A percentile compares a stretch with the other conserved stretches of the same genome.
These are phyloP conservation scores for Xestia rhomboidea DNA, from an alignment of 2,888 invertebrate genomes.

Conservation along the genomic window DNA sequence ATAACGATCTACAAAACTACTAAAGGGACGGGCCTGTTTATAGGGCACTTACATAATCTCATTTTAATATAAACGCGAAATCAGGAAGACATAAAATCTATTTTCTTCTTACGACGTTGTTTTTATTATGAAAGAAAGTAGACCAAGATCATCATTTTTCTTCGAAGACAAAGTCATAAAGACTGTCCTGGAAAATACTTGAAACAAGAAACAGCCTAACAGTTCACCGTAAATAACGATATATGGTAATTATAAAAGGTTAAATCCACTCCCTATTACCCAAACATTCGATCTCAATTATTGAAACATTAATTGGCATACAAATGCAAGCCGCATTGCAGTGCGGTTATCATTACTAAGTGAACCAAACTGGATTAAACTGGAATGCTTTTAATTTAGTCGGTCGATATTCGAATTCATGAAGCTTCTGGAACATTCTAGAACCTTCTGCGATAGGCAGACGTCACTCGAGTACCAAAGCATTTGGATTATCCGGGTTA, in stretches of 20 bases:
- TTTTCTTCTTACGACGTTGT: slow-evolving; percentile 15
- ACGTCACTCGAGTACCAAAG: slow-evolving; percentile 41
- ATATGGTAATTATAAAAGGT: neutral
- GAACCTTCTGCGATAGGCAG: slow-evolving; percentile 56
- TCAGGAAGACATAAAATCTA: slow-evolving; percentile 35
- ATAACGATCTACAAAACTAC: slow-evolving; percentile 2
- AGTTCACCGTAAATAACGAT: neutral
- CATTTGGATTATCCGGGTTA: slow-evolving; percentile 54
- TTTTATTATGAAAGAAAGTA: slow-evolving; percentile 35
- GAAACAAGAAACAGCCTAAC: neutral
- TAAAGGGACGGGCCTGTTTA: slow-evolving; percentile 12
- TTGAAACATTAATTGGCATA: slow-evolving; percentile 62
- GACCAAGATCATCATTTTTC: neutral
- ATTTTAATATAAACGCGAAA: slow-evolving; percentile 22
- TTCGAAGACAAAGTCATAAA: neutral
- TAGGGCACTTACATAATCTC: slow-evolving; percentile 8
- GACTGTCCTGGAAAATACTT: neutral
- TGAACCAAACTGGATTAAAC: slow-evolving; percentile 51
- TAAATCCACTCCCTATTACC: neutral
- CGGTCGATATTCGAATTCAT: slow-evolving; percentile 58
- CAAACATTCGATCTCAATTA: slow-evolving; percentile 53
- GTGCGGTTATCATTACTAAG: slow-evolving; percentile 63
- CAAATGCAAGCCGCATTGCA: slow-evolving; percentile 61
- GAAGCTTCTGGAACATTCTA: slow-evolving; percentile 59
- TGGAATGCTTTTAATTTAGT: slow-evolving; percentile 66